Percentiles rank a stretch among this genome's conserved stretches.
phyloP scores from a whole-genome alignment of 2,113 vertebrate species.

The Promerops cafer region DNA sequence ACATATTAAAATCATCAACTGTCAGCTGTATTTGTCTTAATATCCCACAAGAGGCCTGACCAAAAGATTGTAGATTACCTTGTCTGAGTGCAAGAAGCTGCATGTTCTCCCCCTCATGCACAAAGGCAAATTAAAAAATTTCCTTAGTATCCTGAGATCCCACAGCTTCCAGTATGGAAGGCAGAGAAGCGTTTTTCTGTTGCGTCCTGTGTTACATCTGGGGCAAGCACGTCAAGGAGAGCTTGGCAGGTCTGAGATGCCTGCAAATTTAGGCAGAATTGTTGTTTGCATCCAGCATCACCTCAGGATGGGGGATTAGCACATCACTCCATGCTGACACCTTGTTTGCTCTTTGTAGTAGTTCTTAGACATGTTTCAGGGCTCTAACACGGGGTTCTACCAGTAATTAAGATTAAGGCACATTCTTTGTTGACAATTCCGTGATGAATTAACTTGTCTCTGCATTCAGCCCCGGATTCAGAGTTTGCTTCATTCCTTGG shows the following conservation, averaged over 20 bases:
- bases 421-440: conserved; percentile 6
- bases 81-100: not conserved
- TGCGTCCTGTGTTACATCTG: not conserved
- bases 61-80: not conserved
- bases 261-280: not conserved
- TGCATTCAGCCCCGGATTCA: not conserved
- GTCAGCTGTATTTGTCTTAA: not conserved
- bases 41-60: not conserved
- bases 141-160: not conserved
- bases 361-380: not conserved
- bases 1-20: not conserved
- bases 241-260: not conserved
- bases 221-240: not conserved
- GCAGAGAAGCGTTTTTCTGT: not conserved
- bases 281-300: not conserved
- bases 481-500: not conserved
- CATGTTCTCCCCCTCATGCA: rapidly evolving
- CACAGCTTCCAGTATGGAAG: not conserved
- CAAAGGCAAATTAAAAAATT: not conserved
- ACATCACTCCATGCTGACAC: not conserved
- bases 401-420: conserved; percentile 29
- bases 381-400: not conserved
- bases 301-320: not conserved
- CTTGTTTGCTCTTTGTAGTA: not conserved
- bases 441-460: conserved; percentile 23